Base-by-base conservation (phyloP, 2,888 invertebrate species). In the Rotaria macrura region DNA sequence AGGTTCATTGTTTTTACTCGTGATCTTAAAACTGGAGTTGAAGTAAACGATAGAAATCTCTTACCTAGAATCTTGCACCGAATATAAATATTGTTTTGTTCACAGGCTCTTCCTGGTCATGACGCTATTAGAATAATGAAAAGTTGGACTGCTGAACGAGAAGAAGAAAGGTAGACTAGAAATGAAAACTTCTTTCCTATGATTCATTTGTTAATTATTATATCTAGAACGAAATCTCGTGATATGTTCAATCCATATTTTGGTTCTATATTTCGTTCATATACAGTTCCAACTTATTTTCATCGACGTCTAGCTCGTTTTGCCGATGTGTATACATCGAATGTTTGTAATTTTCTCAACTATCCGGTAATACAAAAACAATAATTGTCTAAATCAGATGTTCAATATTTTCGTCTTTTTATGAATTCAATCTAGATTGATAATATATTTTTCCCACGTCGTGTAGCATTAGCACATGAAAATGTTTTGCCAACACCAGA, bases 261-360 rank as follows among this genome's bases (percentile, higher is more conserved):
- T 91, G 98, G 98, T 86, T 96, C 96, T 88, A 95, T 97, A 79
- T 98, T 98, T 92, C 94, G 97, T 84, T 97, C 98, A 2, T 96
- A 96, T 91, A 96, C 97, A 92, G 97, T 97, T 92, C 96, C 97
- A 14, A 96, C 97, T 0, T 98, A 96, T 92, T 98, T 98, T 92
- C 96, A 96, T 1, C 92, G 97, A 84, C 93, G 97, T 87, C 92
- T 98, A 87, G 96, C 96, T 91, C 93, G 97, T 87, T 97, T 97
- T 91, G 96, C 97, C 9, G 97, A 98, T 90, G 94, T 98, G 90
- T 98, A 98, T 92, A 98, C 95, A 87, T 95, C 96, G 34, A 94
- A 95, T 89, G 94, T 98, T 85, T 94, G 95, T 79, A 96, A 97
- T 92, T 92, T 98, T 87, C 92, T 95, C 87, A 94, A 94, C 90